These are phyloP conservation scores for Capromys pilorides DNA, from an alignment of 2,797 vertebrate genomes.

Conservation along the genomic window DNA sequence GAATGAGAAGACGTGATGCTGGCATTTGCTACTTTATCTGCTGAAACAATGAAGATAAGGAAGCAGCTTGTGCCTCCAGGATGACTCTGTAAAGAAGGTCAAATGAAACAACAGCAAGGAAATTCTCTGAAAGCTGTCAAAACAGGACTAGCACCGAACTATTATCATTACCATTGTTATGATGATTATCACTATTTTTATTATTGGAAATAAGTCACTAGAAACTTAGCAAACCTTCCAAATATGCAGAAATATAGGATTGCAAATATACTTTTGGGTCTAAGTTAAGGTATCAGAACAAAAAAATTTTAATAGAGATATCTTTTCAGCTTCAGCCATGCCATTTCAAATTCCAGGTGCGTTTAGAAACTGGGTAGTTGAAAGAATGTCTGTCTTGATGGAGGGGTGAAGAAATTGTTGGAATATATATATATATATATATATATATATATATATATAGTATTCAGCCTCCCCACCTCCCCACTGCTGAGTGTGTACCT, in stretches of 20 bases:
- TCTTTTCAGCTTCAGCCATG: neutral
- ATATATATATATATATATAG: no score
- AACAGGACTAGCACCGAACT: neutral
- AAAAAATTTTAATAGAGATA: neutral
- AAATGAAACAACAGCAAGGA: slow-evolving; percentile 61
- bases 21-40: neutral
- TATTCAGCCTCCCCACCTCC: no score
- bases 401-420: neutral
- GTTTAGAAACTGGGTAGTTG: slow-evolving; percentile 1
- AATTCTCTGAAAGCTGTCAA: slow-evolving; percentile 55
- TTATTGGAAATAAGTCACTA: neutral
- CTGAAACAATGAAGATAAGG: slow-evolving; percentile 7
- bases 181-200: neutral
- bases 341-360: neutral
- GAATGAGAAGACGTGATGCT: neutral
- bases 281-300: neutral
- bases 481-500: no score
- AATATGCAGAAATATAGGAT: neutral
- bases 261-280: neutral
- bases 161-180: slow-evolving; percentile 21
- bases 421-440: no score
- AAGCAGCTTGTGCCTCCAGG: neutral
- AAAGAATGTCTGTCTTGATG: neutral
- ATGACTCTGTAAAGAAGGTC: slow-evolving; percentile 33
- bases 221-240: neutral